Conservation (phyloP, 2,113 vertebrate genomes). For the Atlantisia rogersi region DNA sequence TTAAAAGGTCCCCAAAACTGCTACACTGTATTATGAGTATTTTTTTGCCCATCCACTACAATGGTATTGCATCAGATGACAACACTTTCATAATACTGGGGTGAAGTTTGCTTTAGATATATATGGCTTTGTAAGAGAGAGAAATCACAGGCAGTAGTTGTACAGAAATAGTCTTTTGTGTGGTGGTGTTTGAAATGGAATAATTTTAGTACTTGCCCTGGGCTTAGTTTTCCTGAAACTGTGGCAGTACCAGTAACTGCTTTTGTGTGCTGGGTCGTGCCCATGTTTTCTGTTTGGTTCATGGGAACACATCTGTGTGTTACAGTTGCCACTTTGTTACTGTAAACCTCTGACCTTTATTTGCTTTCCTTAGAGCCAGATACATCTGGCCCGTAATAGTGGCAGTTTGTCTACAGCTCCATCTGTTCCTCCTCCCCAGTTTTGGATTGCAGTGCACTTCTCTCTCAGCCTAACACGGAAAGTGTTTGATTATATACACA, state of each 20-base stretch:
- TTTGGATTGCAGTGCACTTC: not conserved
- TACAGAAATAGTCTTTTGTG: not conserved
- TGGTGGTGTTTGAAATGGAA: not conserved
- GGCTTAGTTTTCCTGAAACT: not conserved
- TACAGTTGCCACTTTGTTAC: not conserved
- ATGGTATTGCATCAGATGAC: not conserved
- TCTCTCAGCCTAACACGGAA: not conserved
- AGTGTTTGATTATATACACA: not conserved
- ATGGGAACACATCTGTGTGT: not conserved
- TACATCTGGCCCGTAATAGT: not conserved
- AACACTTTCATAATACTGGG: not conserved
- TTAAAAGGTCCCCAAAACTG: not conserved
- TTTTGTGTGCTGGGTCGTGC: not conserved
- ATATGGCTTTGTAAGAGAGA: not conserved
- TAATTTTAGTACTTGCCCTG: not conserved
- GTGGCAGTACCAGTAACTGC: not conserved
- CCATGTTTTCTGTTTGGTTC: not conserved
- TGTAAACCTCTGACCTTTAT: not conserved
- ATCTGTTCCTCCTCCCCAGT: not conserved
- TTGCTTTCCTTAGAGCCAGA: not conserved
- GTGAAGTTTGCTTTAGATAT: not conserved
- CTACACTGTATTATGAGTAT: not conserved
- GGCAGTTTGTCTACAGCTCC: not conserved
- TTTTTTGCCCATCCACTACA: not conserved
- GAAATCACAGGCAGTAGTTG: not conserved